Evolutionary conservation across 2,888 invertebrate genomes (phyloP).

Genomic region (Patella ulyssiponensis): DNA sequence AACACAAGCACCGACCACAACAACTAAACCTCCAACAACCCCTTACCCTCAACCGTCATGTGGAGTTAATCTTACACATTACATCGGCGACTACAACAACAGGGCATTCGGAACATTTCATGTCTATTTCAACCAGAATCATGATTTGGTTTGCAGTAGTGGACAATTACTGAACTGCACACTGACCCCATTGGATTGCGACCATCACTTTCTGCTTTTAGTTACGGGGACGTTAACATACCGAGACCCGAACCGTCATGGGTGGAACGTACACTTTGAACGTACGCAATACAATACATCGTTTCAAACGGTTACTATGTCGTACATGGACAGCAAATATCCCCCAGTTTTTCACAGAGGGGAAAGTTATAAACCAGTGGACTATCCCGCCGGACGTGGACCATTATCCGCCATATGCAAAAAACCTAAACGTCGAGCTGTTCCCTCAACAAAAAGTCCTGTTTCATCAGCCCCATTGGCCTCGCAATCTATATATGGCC

Average conservation of each 20-base stretch:
- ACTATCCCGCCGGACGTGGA: not conserved
- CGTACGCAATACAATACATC: not conserved
- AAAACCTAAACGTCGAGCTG: not conserved
- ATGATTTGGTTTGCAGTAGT: not conserved
- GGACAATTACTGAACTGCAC: not conserved
- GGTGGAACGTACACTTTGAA: not conserved
- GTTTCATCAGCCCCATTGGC: too few species aligned
- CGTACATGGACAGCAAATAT: not conserved
- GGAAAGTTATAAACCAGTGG: not conserved
- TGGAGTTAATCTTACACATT: constrained; percentile 11
- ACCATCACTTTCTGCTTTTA: not conserved
- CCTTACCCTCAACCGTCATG: not conserved
- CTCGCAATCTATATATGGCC: too few species aligned
- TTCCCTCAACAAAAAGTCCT: too few species aligned
- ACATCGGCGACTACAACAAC: constrained; percentile 16
- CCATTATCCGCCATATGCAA: not conserved
- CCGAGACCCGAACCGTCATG: not conserved
- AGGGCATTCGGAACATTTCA: constrained; percentile 20
- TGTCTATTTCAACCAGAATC: constrained; percentile 8
- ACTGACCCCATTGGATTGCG: not conserved
- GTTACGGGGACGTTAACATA: not conserved
- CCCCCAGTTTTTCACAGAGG: not conserved
- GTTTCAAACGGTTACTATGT: not conserved
- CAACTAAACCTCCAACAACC: not conserved
- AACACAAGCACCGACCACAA: not conserved